phyloP scores from a whole-genome alignment of 2,888 invertebrate genomes.

The Falcaria lacertinaria region DNA sequence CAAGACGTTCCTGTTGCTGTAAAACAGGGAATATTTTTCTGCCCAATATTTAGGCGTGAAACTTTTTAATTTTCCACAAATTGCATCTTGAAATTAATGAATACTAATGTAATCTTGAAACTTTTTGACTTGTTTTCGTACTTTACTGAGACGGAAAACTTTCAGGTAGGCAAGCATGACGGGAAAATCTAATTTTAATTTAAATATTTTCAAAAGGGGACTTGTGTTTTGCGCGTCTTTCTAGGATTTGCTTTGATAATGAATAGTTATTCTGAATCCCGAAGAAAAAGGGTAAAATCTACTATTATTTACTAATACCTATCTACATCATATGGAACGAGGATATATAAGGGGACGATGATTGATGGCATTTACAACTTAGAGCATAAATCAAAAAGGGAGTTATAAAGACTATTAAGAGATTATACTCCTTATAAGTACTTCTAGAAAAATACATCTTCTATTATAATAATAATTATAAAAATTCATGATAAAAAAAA shows the following conservation, averaged over 20 bases:
- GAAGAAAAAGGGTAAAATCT: too few species aligned
- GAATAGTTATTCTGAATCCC: not conserved
- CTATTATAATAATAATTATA: too few species aligned
- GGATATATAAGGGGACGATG: too few species aligned
- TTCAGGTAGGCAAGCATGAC: constrained; percentile 8
- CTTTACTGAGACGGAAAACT: constrained; percentile 3
- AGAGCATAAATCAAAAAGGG: too few species aligned
- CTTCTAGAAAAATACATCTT: too few species aligned
- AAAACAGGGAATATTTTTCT: constrained; percentile 2
- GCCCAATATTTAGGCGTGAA: constrained; percentile 15
- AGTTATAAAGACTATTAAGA: too few species aligned
- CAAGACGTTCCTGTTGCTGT: not conserved
- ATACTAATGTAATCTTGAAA: constrained; percentile 17
- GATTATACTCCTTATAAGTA: too few species aligned
- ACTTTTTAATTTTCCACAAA: constrained; percentile 11
- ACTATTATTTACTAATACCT: too few species aligned
- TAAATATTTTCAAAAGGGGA: constrained; percentile 6
- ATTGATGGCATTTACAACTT: too few species aligned
- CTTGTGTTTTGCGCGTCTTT: not conserved
- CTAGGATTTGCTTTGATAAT: not conserved
- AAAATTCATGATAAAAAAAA: too few species aligned
- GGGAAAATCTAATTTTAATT: constrained; percentile 13
- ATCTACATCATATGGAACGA: too few species aligned
- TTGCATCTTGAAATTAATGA: constrained; percentile 17
- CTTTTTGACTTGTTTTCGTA: constrained; percentile 10